phyloP scores from a whole-genome alignment of 2,888 invertebrate genomes.

The Metacarcinus magister region DNA sequence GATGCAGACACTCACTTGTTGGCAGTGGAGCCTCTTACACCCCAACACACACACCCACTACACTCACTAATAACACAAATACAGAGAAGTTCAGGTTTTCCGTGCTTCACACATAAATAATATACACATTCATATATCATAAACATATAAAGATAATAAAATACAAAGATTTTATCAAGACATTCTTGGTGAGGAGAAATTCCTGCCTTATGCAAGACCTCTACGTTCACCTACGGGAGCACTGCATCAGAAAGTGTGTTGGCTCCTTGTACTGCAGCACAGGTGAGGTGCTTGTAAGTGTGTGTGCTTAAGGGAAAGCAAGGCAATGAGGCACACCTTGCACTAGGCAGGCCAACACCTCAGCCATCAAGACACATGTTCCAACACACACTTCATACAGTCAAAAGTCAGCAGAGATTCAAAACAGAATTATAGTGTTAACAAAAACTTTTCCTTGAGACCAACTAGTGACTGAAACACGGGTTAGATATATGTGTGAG shows the following conservation, averaged over 20 bases:
- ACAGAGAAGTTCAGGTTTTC: neutral
- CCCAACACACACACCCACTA: neutral
- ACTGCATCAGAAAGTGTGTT: neutral
- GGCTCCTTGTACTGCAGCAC: neutral
- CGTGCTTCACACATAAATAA: conserved; percentile 34
- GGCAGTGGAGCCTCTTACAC: neutral
- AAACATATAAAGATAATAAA: conserved; percentile 33
- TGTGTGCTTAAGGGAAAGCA: neutral
- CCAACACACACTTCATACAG: neutral
- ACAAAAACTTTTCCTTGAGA: neutral
- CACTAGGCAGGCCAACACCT: neutral
- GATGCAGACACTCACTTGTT: neutral
- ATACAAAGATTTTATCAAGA: neutral
- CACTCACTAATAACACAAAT: conserved; percentile 6
- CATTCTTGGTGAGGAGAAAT: conserved; percentile 6
- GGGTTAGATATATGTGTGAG: neutral
- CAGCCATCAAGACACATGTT: neutral
- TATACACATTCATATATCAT: neutral
- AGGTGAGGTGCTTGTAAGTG: neutral
- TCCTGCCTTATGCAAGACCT: neutral
- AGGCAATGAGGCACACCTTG: conserved; percentile 22
- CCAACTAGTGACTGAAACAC: conserved; percentile 6
- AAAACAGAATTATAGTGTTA: neutral
- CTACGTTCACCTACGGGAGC: neutral
- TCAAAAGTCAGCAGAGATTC: conserved; percentile 18